Evolutionary conservation across 1,140 invertebrate genomes (phyloP), one percentile per base, ranked within the genome.

Genomic region (Sipha flava): DNA sequence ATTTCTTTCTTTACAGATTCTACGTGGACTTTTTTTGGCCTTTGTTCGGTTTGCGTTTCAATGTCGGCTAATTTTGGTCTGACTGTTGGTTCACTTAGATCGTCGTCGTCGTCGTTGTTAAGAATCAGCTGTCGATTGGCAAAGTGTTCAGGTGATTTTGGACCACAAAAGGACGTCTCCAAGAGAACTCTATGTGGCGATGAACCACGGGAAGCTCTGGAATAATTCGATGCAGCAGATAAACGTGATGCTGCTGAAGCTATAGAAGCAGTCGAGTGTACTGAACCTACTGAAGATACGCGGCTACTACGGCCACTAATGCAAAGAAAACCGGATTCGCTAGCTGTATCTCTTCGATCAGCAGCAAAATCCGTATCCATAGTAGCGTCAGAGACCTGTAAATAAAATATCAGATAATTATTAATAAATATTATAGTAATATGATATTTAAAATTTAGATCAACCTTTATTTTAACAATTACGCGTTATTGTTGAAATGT

Each of bases 81-180:
- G 18, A 73, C 66, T 3, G 75, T 72, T 62, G 73, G 73, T 57
- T 77, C 73, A 57, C 73, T 77, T 29, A 59, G 37, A 57, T 81
- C 75, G 57, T 79, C 66, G 6, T 68, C 72, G 40, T 79, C 80
- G 72, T 68, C 57, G 73, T 64, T 81, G 12, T 10, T 16, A 21
- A 26, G 43, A 9, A 70, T 23, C 5, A 80, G 37, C 37, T 77
- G 73, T 0, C 73, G 52, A 43, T 77, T 77, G 43, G 77, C 57
- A 34, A 68, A 68, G 18, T 79, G 57, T 45, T 64, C 57, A 6
- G 62, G 77, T 34, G 92, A 91, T 83, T 92, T 93, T 66, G 90
- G 91, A 0, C 94, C 94, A 83, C 93, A 95, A 84, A 95, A 95
- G 0, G 93, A 95, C 0, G 94, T 95, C 86, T 95, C 94, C 26